Conservation (phyloP, 2,797 vertebrate genomes). For the Hippocampus kuda region DNA sequence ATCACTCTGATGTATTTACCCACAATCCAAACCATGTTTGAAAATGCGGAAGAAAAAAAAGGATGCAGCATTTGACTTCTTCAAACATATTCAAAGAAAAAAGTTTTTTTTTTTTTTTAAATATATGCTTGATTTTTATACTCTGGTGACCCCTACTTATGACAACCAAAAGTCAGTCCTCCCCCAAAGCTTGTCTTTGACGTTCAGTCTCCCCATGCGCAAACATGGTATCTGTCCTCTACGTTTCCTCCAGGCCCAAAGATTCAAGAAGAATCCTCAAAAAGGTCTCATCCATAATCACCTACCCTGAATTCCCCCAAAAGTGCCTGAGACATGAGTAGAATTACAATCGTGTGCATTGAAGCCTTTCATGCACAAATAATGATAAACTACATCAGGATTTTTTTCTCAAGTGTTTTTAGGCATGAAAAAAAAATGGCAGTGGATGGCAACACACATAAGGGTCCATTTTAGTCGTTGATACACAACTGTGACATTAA, state of each 20-base stretch:
- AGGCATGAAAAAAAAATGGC: too few species aligned
- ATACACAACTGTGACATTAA: too few species aligned
- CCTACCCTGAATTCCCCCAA: neutral
- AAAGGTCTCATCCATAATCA: slow-evolving; percentile 2
- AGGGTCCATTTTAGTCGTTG: too few species aligned
- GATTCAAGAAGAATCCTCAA: neutral
- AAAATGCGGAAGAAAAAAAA: neutral
- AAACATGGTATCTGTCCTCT: neutral
- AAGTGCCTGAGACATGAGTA: neutral
- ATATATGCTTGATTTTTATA: neutral
- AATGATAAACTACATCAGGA: too few species aligned
- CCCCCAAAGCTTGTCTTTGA: slow-evolving; percentile 2
- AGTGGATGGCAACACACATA: too few species aligned
- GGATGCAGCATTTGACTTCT: neutral
- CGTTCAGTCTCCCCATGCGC: neutral
- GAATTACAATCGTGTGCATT: neutral
- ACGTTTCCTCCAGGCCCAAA: slow-evolving; percentile 1
- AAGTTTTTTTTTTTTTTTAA: too few species aligned
- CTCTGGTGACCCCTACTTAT: neutral
- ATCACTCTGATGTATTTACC: slow-evolving; percentile 10
- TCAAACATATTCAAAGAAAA: neutral
- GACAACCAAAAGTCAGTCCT: neutral
- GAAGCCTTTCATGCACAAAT: too few species aligned
- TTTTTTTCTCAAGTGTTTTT: too few species aligned
- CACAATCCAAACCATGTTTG: slow-evolving; percentile 3